Percentiles rank a stretch among this genome's conserved stretches.
These are phyloP conservation scores for Ruditapes philippinarum DNA, from an alignment of 1,140 invertebrate species.

Conservation along the genomic window DNA sequence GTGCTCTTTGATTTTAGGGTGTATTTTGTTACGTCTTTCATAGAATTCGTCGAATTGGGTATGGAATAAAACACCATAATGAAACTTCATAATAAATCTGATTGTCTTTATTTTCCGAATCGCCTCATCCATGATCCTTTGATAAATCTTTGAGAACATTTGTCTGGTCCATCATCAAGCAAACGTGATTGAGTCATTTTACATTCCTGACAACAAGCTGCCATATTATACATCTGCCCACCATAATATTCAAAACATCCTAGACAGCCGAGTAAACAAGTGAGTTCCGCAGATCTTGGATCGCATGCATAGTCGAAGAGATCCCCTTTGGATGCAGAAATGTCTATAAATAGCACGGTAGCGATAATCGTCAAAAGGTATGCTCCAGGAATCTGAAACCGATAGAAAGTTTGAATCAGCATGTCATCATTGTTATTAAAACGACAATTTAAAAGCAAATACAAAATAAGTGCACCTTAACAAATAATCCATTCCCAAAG, in stretches of 20 bases:
- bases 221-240: constrained; percentile 72
- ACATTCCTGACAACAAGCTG: constrained; percentile 72
- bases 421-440: too few species aligned
- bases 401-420: background rate
- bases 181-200: constrained; percentile 34
- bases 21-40: too few species aligned
- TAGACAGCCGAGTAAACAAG: constrained; percentile 73
- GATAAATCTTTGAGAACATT: constrained; percentile 71
- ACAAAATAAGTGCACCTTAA: too few species aligned
- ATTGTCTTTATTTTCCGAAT: constrained; percentile 64
- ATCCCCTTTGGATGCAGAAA: background rate
- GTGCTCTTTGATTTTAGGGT: too few species aligned
- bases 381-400: background rate
- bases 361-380: background rate
- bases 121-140: constrained; percentile 67
- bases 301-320: constrained; percentile 69
- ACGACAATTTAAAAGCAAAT: too few species aligned
- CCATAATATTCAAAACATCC: constrained; percentile 74
- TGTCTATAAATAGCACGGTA: background rate
- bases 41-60: too few species aligned
- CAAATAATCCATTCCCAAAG: too few species aligned
- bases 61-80: too few species aligned
- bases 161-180: constrained; percentile 72
- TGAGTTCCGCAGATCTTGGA: constrained; percentile 58
- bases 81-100: too few species aligned